A percentile compares a stretch with the other conserved stretches of the same genome.
phyloP scores from a whole-genome alignment of 1,140 invertebrate species.

The Campodea augens region DNA sequence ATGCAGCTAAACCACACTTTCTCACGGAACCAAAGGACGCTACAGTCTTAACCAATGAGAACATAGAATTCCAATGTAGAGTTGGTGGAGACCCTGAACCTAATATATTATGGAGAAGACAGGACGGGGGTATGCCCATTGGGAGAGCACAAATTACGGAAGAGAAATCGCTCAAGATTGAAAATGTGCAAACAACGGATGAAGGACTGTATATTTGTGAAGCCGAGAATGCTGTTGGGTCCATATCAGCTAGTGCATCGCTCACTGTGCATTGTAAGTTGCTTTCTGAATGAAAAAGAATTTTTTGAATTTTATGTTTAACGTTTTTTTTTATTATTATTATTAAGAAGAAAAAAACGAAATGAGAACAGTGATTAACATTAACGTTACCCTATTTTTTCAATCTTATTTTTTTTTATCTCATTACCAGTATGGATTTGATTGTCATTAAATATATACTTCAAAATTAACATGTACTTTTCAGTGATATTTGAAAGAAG shows the following conservation, averaged over 20 bases:
- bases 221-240: constrained; percentile 56
- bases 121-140: constrained; percentile 62
- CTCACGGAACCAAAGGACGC: constrained; percentile 64
- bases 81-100: constrained; percentile 79
- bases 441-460: no score
- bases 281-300: no score
- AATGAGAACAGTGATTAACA: background rate
- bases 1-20: constrained; percentile 75
- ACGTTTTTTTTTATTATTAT: background rate
- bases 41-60: constrained; percentile 55
- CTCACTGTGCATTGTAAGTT: constrained; percentile 56
- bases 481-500: no score
- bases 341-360: constrained; percentile 1
- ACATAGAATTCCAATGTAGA: constrained; percentile 67
- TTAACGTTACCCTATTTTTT: background rate
- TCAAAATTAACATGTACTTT: no score
- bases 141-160: constrained; percentile 50
- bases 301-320: no score
- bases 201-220: constrained; percentile 65
- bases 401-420: background rate
- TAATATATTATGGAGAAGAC: constrained; percentile 70
- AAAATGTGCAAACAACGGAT: constrained; percentile 48
- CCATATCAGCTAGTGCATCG: constrained; percentile 47
- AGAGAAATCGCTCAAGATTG: constrained; percentile 53
- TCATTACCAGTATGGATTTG: constrained; percentile 4